A percentile compares a stretch with the other conserved stretches of the same genome.
phyloP scores from a whole-genome alignment of 2,888 invertebrate species.

The Polylopha cassiicola region DNA sequence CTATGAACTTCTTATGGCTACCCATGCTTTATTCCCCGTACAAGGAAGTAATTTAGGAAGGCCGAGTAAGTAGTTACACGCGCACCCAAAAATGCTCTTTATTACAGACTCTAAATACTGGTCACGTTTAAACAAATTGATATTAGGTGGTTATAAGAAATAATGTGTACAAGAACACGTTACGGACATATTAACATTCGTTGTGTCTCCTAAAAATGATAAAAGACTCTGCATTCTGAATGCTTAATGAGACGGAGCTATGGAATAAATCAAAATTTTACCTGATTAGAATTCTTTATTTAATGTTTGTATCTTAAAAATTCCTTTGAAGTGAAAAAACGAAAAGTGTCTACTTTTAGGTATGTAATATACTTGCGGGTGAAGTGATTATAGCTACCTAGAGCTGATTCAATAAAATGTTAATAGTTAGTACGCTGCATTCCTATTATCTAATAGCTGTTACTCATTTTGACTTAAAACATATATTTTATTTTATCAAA shows the following conservation, averaged over 20 bases:
- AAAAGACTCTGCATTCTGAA: slow-evolving; percentile 41
- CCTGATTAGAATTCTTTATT: slow-evolving; percentile 34
- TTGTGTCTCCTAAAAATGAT: slow-evolving; percentile 44
- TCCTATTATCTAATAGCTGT: too few species aligned
- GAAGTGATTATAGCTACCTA: too few species aligned
- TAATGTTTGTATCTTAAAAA: slow-evolving; percentile 21
- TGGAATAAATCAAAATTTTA: slow-evolving; percentile 28
- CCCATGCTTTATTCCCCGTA: slow-evolving; percentile 1
- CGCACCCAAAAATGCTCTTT: slow-evolving; percentile 31
- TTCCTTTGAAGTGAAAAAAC: slow-evolving; percentile 14
- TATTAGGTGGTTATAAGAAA: slow-evolving; percentile 64
- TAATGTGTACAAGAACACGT: slow-evolving; percentile 56
- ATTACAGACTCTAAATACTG: slow-evolving; percentile 38
- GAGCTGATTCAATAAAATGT: too few species aligned
- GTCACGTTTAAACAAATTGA: slow-evolving; percentile 58
- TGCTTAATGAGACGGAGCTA: slow-evolving; percentile 33
- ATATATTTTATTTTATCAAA: too few species aligned
- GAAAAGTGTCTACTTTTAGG: slow-evolving; percentile 8
- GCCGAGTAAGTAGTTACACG: slow-evolving; percentile 23
- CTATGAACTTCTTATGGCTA: slow-evolving; percentile 11
- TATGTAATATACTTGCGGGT: too few species aligned
- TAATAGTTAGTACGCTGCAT: too few species aligned
- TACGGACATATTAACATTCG: slow-evolving; percentile 36
- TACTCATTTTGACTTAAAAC: too few species aligned
- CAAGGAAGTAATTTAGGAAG: slow-evolving; percentile 1